Evolutionary conservation across 1,140 invertebrate species (phyloP).

Genomic region (Hirudo medicinalis): DNA sequence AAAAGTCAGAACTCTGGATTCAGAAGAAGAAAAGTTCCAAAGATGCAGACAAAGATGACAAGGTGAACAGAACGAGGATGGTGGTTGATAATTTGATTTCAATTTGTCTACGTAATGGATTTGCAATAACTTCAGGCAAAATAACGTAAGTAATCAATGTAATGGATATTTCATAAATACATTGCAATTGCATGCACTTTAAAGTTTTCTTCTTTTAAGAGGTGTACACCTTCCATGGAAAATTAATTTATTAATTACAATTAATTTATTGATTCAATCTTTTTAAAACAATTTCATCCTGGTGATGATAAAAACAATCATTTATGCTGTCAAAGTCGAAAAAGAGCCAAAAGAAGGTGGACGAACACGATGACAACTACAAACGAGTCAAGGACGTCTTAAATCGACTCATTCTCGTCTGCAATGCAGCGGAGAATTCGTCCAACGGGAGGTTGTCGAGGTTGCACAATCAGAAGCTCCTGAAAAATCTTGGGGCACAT

Average conservation of each 20-base stretch:
- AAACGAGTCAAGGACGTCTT: no score
- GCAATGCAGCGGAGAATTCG: no score
- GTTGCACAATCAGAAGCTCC: constrained; percentile 71
- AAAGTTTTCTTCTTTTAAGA: no score
- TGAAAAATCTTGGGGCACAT: constrained; percentile 92
- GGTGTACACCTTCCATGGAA: no score
- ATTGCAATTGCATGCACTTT: not conserved
- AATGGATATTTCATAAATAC: not conserved
- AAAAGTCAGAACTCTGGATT: constrained; percentile 95
- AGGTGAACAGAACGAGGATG: constrained; percentile 9
- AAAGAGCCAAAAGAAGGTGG: no score
- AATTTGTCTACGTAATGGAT: not conserved
- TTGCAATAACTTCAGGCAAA: not conserved
- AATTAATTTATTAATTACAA: no score
- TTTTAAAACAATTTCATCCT: no score
- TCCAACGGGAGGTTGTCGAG: not conserved
- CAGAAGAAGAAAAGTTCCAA: constrained; percentile 42
- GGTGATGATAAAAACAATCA: no score
- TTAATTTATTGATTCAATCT: no score
- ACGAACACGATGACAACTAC: no score
- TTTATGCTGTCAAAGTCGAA: no score
- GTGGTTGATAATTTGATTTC: not conserved
- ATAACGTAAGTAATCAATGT: not conserved
- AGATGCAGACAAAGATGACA: constrained; percentile 23
- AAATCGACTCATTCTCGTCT: no score